Evolutionary conservation across 2,797 vertebrate species (phyloP).

Genomic region (Delichon dasypus): DNA sequence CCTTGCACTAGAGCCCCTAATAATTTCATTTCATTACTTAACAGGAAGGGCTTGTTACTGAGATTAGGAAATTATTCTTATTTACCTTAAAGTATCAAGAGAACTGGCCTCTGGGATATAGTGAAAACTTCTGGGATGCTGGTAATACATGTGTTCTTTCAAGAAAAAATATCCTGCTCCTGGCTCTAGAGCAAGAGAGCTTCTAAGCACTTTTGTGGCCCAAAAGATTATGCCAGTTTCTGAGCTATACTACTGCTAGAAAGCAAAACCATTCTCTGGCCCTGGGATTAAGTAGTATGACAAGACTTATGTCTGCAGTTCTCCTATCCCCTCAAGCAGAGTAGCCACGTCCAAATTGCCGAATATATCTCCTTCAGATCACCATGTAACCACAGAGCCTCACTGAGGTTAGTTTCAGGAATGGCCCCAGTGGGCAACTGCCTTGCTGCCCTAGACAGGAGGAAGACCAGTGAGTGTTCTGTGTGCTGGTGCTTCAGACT

Average conservation of each 20-base stretch:
- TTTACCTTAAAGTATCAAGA: neutral
- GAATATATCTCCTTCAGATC: neutral
- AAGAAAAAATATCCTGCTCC: neutral
- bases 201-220: neutral
- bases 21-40: neutral
- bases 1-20: neutral
- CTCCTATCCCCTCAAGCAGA: neutral
- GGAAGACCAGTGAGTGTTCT: neutral
- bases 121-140: neutral
- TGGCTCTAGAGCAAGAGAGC: neutral
- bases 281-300: neutral
- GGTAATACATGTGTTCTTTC: neutral
- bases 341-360: neutral
- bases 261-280: neutral
- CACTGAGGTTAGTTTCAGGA: neutral
- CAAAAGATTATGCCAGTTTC: neutral
- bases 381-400: neutral
- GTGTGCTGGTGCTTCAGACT: neutral
- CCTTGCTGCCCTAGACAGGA: neutral
- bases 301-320: neutral
- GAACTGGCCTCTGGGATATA: neutral
- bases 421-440: neutral
- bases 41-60: neutral
- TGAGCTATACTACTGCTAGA: neutral
- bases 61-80: neutral